Evolutionary conservation across 2,113 vertebrate genomes (phyloP), one percentile per base, ranked within the genome.

Genomic region (Plecotus auritus): DNA sequence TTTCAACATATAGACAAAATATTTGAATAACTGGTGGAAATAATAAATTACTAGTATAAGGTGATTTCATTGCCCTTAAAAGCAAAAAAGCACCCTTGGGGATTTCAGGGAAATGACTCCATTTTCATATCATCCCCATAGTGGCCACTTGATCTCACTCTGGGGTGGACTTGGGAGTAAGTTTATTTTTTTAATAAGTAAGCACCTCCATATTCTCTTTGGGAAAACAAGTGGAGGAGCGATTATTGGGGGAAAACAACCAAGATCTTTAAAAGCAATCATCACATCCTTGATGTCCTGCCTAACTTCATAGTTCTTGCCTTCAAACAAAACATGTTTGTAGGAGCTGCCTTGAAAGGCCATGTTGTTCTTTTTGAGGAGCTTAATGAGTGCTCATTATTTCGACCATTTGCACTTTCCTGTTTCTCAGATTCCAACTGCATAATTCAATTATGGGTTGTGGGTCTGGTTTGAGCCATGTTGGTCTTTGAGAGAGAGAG

Each of bases 31-130:
- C 67, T 5, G 4, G 42, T 96, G 88, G 97, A 98, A 98, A 98
- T 95, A 97, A 97, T 97, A 97, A 98, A 97, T 97, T 96, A 96
- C 35, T 32, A 88, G 54, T 35, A 78, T 88, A 96, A 93, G 85
- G 40, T 95, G 93, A 97, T 97, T 98, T 98, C 45, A 96, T 94
- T 89, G 88, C 90, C 96, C 89, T 97, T 97, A 96, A 97, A 97
- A 96, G 83, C 73, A 85, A 83, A 97, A 95, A 23, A 92, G 12
- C 35, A 81, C 93, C 90, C 87, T 49, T 82, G 93, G 69, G 95
- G 91, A 97, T 98, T 97, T 80, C 61, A 95, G 26, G 70, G 82
- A 97, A 98, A 97, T 91, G 5, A 78, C 88, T 95, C 35, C 42
- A 92, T 98, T 97, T 97, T 98, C 47, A 16, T 92, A 89, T 97